These are phyloP conservation scores for Nomia melanderi DNA, from an alignment of 1,140 invertebrate genomes.

Conservation along the genomic window DNA sequence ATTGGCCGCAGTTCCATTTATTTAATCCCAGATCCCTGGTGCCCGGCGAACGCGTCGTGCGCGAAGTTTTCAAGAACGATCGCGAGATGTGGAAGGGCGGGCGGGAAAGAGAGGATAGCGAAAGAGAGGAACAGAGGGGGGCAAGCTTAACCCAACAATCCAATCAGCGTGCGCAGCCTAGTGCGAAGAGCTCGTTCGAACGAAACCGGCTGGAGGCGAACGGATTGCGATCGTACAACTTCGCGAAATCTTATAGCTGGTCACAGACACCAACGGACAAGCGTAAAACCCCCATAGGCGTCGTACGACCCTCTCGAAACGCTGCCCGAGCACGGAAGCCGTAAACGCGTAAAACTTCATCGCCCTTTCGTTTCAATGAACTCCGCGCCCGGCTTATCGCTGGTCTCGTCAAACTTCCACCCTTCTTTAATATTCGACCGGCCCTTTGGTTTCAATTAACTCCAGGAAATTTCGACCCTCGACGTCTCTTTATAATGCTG, in stretches of 20 bases:
- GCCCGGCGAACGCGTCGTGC: not conserved
- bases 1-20: too few species aligned
- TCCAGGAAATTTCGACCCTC: too few species aligned
- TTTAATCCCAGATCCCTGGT: not conserved
- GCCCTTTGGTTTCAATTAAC: not conserved
- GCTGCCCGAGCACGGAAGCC: conserved; percentile 5
- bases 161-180: conserved; percentile 31
- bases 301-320: not conserved
- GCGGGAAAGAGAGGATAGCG: not conserved
- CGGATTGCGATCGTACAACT: conserved; percentile 63
- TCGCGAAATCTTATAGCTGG: conserved; percentile 64
- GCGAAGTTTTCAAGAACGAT: not conserved
- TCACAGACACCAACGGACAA: conserved; percentile 10
- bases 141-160: conserved; percentile 35
- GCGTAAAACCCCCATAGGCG: not conserved
- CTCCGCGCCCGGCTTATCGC: not conserved
- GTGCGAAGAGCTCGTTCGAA: conserved; percentile 7
- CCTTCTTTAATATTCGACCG: not conserved
- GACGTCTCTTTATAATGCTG: too few species aligned
- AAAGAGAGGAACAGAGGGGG: not conserved
- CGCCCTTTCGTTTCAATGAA: conserved; percentile 11
- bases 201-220: not conserved
- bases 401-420: not conserved
- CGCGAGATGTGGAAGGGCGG: too few species aligned
- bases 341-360: conserved; percentile 31